Base-by-base conservation (phyloP, 2,888 invertebrate species). In the Cheilosia soror region DNA sequence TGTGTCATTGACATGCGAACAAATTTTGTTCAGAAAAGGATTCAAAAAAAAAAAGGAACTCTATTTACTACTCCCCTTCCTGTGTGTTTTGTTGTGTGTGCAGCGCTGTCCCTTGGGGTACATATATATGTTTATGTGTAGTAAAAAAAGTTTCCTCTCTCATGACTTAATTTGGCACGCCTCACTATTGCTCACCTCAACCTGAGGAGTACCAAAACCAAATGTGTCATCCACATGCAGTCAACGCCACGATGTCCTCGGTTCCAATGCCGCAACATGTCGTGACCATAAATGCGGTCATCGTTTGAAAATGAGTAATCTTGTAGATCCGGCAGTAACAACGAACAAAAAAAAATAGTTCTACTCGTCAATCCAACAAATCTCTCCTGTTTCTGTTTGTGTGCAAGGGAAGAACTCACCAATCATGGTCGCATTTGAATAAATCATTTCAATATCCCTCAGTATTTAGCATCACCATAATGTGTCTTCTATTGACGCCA, bases 1-100 rank as follows among this genome's bases (percentile, higher is more conserved):
- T 84, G 84, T 84, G 84, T 84, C 84, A 84, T 84, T 80, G 79
- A 84, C 84, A 84, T 84, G 84, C 84, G 79, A 84, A 71, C 75
- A 75, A 37, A 66, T 65, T 75, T 63, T 49, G 33, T 40, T 42
- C 73, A 53, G 11, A 57, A 60, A 76, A 66, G 82, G 77, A 72
- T 62, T 55, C 65, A 47, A 31, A 33, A 62, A 40, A 15, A 57
- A 37, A 33, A 11, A 44, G 60, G 53, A 44, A 53, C 51, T n/a
- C 27, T 55, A 27, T 33, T 37, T 20, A 20, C 20, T 42, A 66
- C 62, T 49, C 13, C 33, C 40, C 51, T 13, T 60, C 42, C 63
- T 37, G 44, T 15, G 11, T 9, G 42, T 15, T 63, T 27, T 27
- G 20, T 15, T 49, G n/a, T 2, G 42, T 31, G 31, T 40, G 62